Base-by-base conservation (phyloP, 2,113 vertebrate species). In the Nothocercus nigrocapillus region DNA sequence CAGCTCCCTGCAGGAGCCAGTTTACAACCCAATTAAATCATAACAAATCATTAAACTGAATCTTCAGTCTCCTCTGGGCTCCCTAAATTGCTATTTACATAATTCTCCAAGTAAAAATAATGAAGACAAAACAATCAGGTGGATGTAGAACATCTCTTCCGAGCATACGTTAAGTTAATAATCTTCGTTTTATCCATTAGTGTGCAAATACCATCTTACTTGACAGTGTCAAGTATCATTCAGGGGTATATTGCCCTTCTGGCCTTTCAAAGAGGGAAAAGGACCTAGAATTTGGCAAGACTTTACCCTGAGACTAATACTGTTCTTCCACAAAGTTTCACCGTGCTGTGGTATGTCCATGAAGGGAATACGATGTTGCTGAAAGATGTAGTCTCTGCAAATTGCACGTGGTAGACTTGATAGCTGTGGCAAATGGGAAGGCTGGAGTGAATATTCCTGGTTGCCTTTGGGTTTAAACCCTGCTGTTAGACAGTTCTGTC, bases 71-170 rank as follows among this genome's bases (percentile, higher is more conserved):
- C 86, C 92, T 86, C 90, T 81, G 87, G 76, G 74, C 68, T 79
- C 83, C 64, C 83, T 83, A 85, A 95, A 94, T 91, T 92, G 94
- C 77, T 88, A 96, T 96, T 97, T 96, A 85, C 73, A 88, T 96
- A 96, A 96, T 95, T 96, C 73, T 88, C 68, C 92, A 95, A 80
- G 95, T 93, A 76, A 94, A 97, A 97, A 92, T 84, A 91, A 93
- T 88, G 82, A 91, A 93, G 76, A 85, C 94, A 82, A 97, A 96
- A 86, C 86, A 90, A 79, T 95, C 54, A 28, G 85, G 67, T 89
- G 86, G 45, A 45, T 81, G 40, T 30, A 62, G 79, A 95, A 91
- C 74, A 93, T 96, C 44, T 20, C 89, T 92, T 93, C 81, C 47
- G 58, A 54, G 58, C 61, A 58, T 64, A 62, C 56, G 59, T 79